Percentiles rank a stretch among this genome's conserved stretches.
Conservation (phyloP, 2,888 invertebrate genomes). For the Brachyopa scutellaris region DNA sequence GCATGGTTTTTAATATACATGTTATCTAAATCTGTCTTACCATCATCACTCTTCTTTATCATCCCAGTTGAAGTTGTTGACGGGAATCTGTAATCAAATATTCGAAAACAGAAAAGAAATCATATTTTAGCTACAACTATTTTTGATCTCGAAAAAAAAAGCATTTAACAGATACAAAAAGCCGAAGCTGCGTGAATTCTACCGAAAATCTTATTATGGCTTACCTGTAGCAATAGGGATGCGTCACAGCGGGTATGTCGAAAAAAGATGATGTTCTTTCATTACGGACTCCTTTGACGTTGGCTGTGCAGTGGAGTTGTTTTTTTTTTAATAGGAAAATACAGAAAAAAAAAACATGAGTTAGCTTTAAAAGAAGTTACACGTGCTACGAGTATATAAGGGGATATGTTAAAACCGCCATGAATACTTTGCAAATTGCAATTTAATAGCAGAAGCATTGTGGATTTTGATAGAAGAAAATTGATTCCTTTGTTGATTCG, state of each 20-base stretch:
- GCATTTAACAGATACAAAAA: conserved; percentile 60
- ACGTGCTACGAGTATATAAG: conserved; percentile 40
- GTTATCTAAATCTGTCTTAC: conserved; percentile 75
- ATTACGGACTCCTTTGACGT: conserved; percentile 82
- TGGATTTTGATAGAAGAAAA: conserved; percentile 37
- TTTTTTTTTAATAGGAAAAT: conserved; percentile 55
- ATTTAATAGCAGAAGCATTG: conserved; percentile 48
- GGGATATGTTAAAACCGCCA: conserved; percentile 41
- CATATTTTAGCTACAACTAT: conserved; percentile 14
- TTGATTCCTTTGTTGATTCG: conserved; percentile 53
- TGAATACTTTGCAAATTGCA: conserved; percentile 62
- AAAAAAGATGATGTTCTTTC: conserved; percentile 82
- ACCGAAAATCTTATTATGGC: conserved; percentile 62
- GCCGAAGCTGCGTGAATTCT: conserved; percentile 61
- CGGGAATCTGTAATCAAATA: conserved; percentile 76
- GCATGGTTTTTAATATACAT: conserved; percentile 23
- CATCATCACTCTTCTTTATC: conserved; percentile 81
- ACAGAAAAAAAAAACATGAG: conserved; percentile 46
- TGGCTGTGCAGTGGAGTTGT: conserved; percentile 76
- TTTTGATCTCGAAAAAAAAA: conserved; percentile 50
- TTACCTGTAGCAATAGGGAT: conserved; percentile 82
- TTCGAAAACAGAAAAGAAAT: neutral
- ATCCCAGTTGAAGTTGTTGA: conserved; percentile 80
- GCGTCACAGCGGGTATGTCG: conserved; percentile 82
- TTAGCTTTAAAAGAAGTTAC: conserved; percentile 33